Evolutionary conservation across 2,797 vertebrate genomes (phyloP), one percentile per base, ranked within the genome.

Genomic region (Remorina albescens): DNA sequence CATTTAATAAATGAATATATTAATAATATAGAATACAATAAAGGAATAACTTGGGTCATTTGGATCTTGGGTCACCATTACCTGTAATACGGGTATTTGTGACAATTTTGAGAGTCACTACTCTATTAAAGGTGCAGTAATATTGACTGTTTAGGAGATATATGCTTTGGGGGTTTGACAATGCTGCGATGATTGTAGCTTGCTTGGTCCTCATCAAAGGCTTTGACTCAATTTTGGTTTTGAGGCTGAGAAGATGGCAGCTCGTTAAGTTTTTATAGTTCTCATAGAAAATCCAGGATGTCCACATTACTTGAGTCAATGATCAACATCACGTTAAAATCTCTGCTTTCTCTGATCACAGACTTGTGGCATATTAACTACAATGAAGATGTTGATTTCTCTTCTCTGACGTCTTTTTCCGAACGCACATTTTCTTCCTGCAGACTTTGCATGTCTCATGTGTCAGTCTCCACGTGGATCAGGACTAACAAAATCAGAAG

Each of bases 391-490:
- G 51, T 21, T 23, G n/a, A 56, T 37, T 51, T 32, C 4, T 54
- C n/a, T n/a, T n/a, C n/a, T n/a, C n/a, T 11, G 25, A 46, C 53
- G 26, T 37, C 28, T 49, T 41, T 39, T 39, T n/a, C 60, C 51
- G 19, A 46, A 69, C 16, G n/a, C 19, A 41, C 55, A 44, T 80
- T 30, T 30, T 18, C 28, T 70, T 30, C 0, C 59, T 1, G 32
- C 28, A 54, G 66, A 50, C 50, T 65, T 25, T 47, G 47, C 42
- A 57, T 32, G 67, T 81, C 55, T 58, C 32, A 74, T 39, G 76
- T 76, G 74, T 72, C 78, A 78, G 74, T 85, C 78, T 86, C 89
- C 80, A 86, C 75, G 81, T 86, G 67, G 78, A 87, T 79, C 47
- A 82, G 81, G 34, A 59, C 58, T 3, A 77, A 75, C 73, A 71